Base-by-base conservation (phyloP, 1,140 invertebrate genomes). In the Aphelenchoides avenae region DNA sequence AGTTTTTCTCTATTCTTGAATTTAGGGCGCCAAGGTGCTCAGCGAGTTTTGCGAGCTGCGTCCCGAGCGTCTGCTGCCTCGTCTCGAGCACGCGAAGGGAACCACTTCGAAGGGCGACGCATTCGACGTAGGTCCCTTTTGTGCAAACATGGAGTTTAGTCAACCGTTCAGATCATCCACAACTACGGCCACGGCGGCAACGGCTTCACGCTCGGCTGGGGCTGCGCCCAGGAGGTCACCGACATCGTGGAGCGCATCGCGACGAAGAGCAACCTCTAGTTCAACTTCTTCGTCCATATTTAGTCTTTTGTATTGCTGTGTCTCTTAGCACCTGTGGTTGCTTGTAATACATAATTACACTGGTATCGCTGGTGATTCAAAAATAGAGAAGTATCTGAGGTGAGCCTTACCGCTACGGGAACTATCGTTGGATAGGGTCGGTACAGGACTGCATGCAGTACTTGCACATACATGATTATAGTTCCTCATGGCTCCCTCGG, bases 181-280 rank as follows among this genome's bases (percentile, higher is more conserved):
- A 91, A 92, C 79, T 92, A 93, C 71, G 89, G 89, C 7, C 89
- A 92, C 76, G 89, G 89, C 29, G 89, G 89, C 43, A 85, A 85
- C 62, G 90, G 89, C 1, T 82, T 93, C 1, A 89, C 89, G 1
- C 66, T 91, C 2, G 83, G 82, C 64, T 88, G 87, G 86, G 89
- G 89, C 20, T 90, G 87, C 79, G 87, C 86, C 37, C 66, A 79
- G 11, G 81, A 88, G 47, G 85, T 85, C 0, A 75, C 62, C 5
- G 5, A 59, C 6, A 49, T 80, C 1, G 24, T 81, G 82, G 29
- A 84, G 82, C 70, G n/a, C n/a, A n/a, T n/a, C n/a, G n/a, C n/a
- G n/a, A n/a, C n/a, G n/a, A n/a, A n/a, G n/a, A n/a, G n/a, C n/a
- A n/a, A n/a, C n/a, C n/a, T n/a, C n/a, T n/a, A n/a, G n/a, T n/a